Base-by-base conservation (phyloP, 2,113 vertebrate species). In the Lampris incognitus region DNA sequence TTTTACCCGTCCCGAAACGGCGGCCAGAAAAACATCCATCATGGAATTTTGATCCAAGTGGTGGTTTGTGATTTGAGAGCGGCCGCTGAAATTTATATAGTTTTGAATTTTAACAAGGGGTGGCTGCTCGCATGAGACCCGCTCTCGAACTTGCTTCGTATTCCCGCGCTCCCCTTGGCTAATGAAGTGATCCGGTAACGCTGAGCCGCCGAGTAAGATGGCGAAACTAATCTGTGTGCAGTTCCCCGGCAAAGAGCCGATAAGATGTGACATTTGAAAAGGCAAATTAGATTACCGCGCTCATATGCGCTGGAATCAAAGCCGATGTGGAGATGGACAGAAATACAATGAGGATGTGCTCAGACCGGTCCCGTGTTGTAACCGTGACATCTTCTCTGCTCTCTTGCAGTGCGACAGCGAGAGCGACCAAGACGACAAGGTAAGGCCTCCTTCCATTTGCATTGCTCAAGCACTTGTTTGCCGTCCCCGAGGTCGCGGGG, bases 371-470 rank as follows among this genome's bases (percentile, higher is more conserved):
- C 42, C 63, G 24, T 24, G 69, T 68, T 48, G n/a, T 84, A 7
- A 82, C 9, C 49, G 46, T 44, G 62, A 11, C 36, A 24, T 24
- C 8, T 40, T 84, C 73, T 88, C 24, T 88, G 40, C 83, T 88
- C 40, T 76, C 61, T 91, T 85, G 38, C 92, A 95, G 98, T 97
- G 98, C 78, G 97, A 98, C 93, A 99, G 96, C 0, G 97, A 97
- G 91, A 99, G 95, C 58, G 98, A 98, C 89, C 97, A 95, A 83
- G 97, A 98, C 83, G 97, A 97, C 90, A 99, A 98, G 98, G 98
- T 98, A 96, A 93, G 96, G 49, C 9, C 4, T 58, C 2, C 61
- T 69, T n/a, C n/a, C 8, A 13, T 65, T 78, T 5, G 3, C 1
- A 2, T 36, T 80, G 1, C 60, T 37, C 9, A 6, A 6, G 0